Conservation (phyloP, 2,888 invertebrate genomes). For the Drosophila meridionalis region DNA sequence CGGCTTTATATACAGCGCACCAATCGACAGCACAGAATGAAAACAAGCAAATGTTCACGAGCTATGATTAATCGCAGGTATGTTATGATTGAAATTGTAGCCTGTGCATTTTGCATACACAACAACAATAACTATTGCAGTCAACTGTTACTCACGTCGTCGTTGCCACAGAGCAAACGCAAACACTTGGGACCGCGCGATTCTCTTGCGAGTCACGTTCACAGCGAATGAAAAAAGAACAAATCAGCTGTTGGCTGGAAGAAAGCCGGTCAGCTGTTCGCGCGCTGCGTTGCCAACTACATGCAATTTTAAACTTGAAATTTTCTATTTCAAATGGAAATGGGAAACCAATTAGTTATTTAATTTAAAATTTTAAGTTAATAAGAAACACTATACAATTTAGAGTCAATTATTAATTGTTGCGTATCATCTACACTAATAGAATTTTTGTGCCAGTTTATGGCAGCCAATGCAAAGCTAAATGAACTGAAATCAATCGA, state of each 20-base stretch:
- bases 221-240: constrained; percentile 33
- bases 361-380: background rate
- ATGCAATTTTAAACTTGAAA: background rate
- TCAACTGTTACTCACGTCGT: constrained; percentile 63
- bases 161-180: constrained; percentile 12
- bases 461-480: background rate
- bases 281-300: constrained; percentile 57
- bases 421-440: background rate
- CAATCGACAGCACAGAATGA: constrained; percentile 8
- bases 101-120: constrained; percentile 1
- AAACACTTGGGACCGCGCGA: constrained; percentile 32
- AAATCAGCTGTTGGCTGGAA: constrained; percentile 56
- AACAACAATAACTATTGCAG: constrained; percentile 37
- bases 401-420: background rate
- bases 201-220: constrained; percentile 70
- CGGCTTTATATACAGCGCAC: constrained; percentile 43
- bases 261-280: constrained; percentile 67
- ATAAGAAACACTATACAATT: background rate
- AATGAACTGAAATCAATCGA: background rate
- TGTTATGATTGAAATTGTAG: constrained; percentile 58
- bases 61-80: constrained; percentile 60
- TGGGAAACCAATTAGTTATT: background rate
- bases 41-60: constrained; percentile 49
- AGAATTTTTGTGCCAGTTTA: background rate
- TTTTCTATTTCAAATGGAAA: background rate